Base-by-base conservation (phyloP, 2,888 invertebrate genomes). In the Cetonia aurata region DNA sequence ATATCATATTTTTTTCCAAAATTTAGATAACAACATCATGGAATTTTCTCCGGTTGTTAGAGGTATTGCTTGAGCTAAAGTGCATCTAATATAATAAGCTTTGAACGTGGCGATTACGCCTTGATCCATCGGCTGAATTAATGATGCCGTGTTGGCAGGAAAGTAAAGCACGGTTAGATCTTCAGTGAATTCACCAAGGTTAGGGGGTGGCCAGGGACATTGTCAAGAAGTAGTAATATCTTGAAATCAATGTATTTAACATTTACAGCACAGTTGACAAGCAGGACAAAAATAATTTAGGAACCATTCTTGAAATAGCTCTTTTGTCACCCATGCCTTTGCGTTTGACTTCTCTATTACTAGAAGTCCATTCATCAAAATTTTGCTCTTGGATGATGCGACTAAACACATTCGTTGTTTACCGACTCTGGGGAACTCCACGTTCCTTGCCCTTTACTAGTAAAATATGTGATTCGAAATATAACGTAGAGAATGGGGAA, bases 311-410 rank as follows among this genome's bases (percentile, higher is more conserved):
- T n/a, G n/a, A n/a, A n/a, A n/a, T n/a, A n/a, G n/a, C n/a, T n/a
- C n/a, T n/a, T n/a, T n/a, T n/a, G n/a, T n/a, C n/a, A 12, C 53
- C 53, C 31, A 53, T 53, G 53, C 53, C 25, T 53, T 19, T 53
- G 10, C 53, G 53, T 53, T 53, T 53, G 53, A 53, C 25, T 13
- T 13, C 50, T 15, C n/a, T n/a, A n/a, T n/a, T n/a, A n/a, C n/a
- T 50, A 2, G 50, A 15, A 50, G 53, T 25, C 25, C 53, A 53
- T 53, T 53, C 53, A 53, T 53, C 25, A 25, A 19, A 53, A 25
- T 53, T 53, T 10, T 4, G 53, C 25, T 53, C 53, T 25, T 6
- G 15, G 25, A 10, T n/a, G n/a, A n/a, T n/a, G n/a, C n/a, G n/a
- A n/a, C n/a, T n/a, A n/a, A n/a, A n/a, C n/a, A n/a, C n/a, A n/a